Evolutionary conservation across 2,797 vertebrate species (phyloP).

Genomic region (Synanceia verrucosa): DNA sequence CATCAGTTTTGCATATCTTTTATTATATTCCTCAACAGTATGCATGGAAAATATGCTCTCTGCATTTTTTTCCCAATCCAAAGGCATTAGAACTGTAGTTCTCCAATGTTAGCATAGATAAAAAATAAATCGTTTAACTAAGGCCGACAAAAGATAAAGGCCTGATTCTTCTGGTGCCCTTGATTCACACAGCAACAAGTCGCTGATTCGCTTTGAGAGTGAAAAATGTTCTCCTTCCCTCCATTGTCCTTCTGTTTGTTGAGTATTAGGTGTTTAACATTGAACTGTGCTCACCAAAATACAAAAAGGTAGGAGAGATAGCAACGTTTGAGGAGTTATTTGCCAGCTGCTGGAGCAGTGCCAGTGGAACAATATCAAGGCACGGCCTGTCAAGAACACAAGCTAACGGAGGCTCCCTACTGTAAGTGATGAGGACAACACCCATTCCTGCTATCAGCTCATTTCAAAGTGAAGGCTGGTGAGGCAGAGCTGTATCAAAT

Average conservation of each 20-base stretch:
- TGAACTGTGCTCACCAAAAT: slow-evolving; percentile 11
- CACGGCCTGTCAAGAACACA: slow-evolving; percentile 55
- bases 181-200: slow-evolving; percentile 31
- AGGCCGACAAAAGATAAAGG: slow-evolving; percentile 21
- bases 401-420: slow-evolving; percentile 66
- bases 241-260: slow-evolving; percentile 24
- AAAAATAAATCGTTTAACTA: neutral
- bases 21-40: slow-evolving; percentile 41
- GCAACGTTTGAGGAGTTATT: slow-evolving; percentile 31
- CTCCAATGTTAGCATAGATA: slow-evolving; percentile 1
- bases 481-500: slow-evolving; percentile 61
- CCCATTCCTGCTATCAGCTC: slow-evolving; percentile 59
- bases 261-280: slow-evolving; percentile 26
- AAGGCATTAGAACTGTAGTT: neutral
- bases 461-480: slow-evolving; percentile 57
- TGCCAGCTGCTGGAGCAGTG: slow-evolving; percentile 5
- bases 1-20: slow-evolving; percentile 67
- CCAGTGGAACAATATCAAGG: slow-evolving; percentile 52
- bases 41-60: slow-evolving; percentile 25
- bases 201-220: slow-evolving; percentile 19
- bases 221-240: neutral
- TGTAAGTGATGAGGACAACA: slow-evolving; percentile 64
- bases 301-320: slow-evolving; percentile 12
- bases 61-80: neutral
- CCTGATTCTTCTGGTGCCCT: neutral